These are phyloP conservation scores for Sebastes variabilis DNA, from an alignment of 2,797 vertebrate genomes.

Conservation along the genomic window DNA sequence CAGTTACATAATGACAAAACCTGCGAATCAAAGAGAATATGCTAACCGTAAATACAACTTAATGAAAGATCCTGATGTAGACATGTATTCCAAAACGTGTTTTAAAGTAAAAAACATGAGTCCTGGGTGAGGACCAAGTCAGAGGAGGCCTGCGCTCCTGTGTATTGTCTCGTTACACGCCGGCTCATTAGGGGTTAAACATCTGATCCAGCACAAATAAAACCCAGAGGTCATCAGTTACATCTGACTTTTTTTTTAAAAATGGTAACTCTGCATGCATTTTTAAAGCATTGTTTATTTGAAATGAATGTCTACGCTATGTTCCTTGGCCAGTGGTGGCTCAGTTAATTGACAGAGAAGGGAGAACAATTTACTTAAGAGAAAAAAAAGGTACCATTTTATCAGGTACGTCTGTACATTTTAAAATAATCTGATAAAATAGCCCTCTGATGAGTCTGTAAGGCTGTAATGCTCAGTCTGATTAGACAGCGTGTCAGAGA, in stretches of 20 bases:
- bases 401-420: neutral
- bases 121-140: neutral
- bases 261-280: neutral
- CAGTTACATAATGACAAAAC: neutral
- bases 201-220: neutral
- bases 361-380: neutral
- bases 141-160: too few species aligned
- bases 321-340: too few species aligned
- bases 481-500: neutral
- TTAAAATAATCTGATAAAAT: neutral
- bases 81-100: neutral
- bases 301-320: neutral
- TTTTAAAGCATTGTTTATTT: neutral
- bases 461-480: neutral
- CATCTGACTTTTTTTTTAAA: neutral
- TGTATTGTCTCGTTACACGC: neutral
- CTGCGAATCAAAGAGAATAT: neutral
- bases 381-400: neutral
- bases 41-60: neutral
- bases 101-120: neutral
- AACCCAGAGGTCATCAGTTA: neutral
- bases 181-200: neutral
- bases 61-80: neutral
- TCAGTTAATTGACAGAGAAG: neutral
- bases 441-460: accelerated